Conservation (phyloP, 2,113 vertebrate genomes). For the Neodon shergylaensis region DNA sequence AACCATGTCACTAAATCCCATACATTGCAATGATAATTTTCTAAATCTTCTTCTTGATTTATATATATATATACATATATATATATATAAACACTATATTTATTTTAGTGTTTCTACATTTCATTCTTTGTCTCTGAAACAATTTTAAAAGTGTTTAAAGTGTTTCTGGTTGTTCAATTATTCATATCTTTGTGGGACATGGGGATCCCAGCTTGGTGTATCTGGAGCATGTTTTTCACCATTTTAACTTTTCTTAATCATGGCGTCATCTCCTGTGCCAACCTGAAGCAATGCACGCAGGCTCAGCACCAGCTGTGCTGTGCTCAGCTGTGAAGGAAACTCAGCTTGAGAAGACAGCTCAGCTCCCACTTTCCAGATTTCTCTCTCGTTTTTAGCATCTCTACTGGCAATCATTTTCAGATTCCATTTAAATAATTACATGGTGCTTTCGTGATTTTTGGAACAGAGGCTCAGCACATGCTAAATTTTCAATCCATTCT, state of each 20-base stretch:
- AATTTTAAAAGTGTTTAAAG: neutral
- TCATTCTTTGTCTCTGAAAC: conserved; percentile 18
- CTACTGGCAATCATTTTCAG: neutral
- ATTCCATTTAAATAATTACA: conserved; percentile 8
- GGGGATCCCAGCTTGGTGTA: neutral
- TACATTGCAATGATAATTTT: neutral
- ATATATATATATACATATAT: neutral
- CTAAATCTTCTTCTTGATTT: neutral
- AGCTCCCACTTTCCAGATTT: neutral
- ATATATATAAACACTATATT: neutral
- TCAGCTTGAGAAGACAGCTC: neutral
- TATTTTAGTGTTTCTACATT: neutral
- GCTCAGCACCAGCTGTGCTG: neutral
- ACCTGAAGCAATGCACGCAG: too few species aligned
- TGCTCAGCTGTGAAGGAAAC: neutral
- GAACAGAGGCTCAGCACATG: neutral
- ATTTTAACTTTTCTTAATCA: neutral
- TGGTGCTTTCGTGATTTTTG: neutral
- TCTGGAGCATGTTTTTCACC: neutral
- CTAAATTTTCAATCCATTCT: conserved; percentile 1
- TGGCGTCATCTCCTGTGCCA: neutral
- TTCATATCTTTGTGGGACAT: neutral
- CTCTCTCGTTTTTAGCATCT: neutral
- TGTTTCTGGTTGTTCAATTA: conserved; percentile 7
- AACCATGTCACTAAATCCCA: neutral